Evolutionary conservation across 1,140 invertebrate genomes (phyloP).

Genomic region (Lamellibrachia luymesi): DNA sequence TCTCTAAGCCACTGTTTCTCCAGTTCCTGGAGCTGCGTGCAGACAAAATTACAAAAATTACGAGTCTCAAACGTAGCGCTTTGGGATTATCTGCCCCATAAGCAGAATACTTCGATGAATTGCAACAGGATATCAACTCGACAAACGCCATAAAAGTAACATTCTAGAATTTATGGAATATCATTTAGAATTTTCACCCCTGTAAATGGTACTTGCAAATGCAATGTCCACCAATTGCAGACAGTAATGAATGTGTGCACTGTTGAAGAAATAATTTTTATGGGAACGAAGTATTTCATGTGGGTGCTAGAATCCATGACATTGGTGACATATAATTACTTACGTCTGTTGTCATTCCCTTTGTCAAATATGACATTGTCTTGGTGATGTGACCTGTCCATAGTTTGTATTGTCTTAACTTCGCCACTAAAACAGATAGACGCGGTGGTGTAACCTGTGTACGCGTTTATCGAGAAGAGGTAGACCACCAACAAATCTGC

Average conservation of each 20-base stretch:
- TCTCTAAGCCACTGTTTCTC: slow-evolving; percentile 40
- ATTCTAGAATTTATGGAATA: background rate
- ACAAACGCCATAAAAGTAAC: background rate
- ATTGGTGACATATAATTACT: slow-evolving; percentile 16
- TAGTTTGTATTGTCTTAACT: slow-evolving; percentile 47
- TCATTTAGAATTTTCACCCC: too few species aligned
- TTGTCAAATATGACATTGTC: slow-evolving; percentile 42
- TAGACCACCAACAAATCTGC: too few species aligned
- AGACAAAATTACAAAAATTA: background rate
- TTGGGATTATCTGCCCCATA: background rate
- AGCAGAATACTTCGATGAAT: background rate
- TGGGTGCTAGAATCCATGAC: background rate
- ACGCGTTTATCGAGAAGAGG: background rate
- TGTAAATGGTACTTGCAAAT: background rate
- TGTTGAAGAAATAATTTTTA: background rate
- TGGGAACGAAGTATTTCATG: background rate
- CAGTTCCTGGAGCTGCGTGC: slow-evolving; percentile 45
- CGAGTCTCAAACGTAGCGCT: background rate
- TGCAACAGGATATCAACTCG: background rate
- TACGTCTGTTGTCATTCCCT: slow-evolving; percentile 49
- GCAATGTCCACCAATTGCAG: too few species aligned
- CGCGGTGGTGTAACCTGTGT: too few species aligned
- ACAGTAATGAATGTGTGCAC: too few species aligned
- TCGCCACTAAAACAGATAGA: slow-evolving; percentile 39
- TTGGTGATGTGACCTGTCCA: slow-evolving; percentile 43